A percentile compares a stretch with the other conserved stretches of the same genome.
Conservation (phyloP, 2,797 vertebrate genomes). For the Periophthalmus magnuspinnatus region DNA sequence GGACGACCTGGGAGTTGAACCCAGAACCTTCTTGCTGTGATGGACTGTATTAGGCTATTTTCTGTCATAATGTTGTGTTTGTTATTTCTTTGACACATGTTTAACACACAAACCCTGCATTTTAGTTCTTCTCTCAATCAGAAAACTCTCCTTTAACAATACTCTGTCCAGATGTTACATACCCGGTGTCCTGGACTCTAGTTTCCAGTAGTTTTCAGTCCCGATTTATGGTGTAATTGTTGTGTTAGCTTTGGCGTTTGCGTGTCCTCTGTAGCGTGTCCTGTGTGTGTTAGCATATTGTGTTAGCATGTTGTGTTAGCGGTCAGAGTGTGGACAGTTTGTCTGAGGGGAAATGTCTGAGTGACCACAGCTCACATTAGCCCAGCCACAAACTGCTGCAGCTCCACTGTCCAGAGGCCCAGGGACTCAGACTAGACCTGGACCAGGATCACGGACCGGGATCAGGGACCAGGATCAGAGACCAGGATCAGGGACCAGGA, state of each 20-base stretch:
- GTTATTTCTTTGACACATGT: too few relatives aligned
- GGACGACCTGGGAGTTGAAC: too few relatives aligned
- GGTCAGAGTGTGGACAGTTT: constrained; percentile 54
- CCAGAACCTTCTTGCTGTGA: too few relatives aligned
- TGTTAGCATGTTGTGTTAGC: constrained; percentile 8
- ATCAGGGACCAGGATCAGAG: neutral
- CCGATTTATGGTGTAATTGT: neutral
- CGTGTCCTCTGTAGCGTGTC: neutral
- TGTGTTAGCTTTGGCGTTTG: neutral
- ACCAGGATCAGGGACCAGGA: too few relatives aligned
- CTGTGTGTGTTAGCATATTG: neutral
- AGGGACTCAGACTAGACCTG: constrained; percentile 10
- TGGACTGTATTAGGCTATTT: too few relatives aligned
- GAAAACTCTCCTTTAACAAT: too few relatives aligned
- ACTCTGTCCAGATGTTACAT: too few relatives aligned
- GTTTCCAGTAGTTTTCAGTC: neutral
- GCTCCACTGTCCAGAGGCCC: constrained; percentile 38
- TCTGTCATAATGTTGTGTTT: too few relatives aligned
- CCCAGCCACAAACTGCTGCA: constrained; percentile 58
- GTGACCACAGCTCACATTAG: constrained; percentile 52
- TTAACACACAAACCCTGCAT: too few relatives aligned
- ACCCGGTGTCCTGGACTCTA: neutral
- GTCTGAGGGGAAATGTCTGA: constrained; percentile 37
- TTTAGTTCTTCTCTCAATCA: too few relatives aligned
- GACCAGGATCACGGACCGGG: neutral